Percentiles rank a stretch among this genome's conserved stretches.
Evolutionary conservation across 2,888 invertebrate species (phyloP).

Genomic region (Troides helena): DNA sequence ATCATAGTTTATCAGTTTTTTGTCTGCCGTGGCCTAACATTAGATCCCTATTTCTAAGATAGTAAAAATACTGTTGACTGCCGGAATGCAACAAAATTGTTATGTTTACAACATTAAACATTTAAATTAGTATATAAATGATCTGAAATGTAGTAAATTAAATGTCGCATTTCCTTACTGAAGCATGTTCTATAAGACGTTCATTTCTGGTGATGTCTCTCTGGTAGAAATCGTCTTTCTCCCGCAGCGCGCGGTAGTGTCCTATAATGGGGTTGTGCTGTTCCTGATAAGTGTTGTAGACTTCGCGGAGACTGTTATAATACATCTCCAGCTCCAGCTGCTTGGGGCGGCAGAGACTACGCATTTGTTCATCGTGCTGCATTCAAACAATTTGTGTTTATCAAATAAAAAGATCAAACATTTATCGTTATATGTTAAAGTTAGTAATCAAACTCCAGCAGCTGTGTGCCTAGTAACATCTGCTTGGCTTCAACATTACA

Average conservation of each 20-base stretch:
- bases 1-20: too few relatives aligned
- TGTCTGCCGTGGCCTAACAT: too few relatives aligned
- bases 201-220: conserved; percentile 72
- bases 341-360: conserved; percentile 61
- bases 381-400: not conserved
- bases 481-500: too few relatives aligned
- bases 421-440: not conserved
- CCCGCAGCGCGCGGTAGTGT: conserved; percentile 61
- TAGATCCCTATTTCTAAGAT: too few relatives aligned
- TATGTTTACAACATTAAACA: too few relatives aligned
- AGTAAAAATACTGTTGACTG: too few relatives aligned
- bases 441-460: too few relatives aligned
- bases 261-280: conserved; percentile 70
- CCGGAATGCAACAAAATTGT: too few relatives aligned
- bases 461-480: too few relatives aligned
- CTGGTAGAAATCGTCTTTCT: conserved; percentile 77
- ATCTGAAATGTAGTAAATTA: too few relatives aligned
- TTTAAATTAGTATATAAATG: too few relatives aligned
- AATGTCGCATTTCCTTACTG: conserved; percentile 42
- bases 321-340: conserved; percentile 65
- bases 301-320: conserved; percentile 61
- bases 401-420: not conserved
- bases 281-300: conserved; percentile 62
- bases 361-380: conserved; percentile 71
- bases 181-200: conserved; percentile 56